Base-by-base conservation (phyloP, 2,888 invertebrate species). In the Tillus elongatus region DNA sequence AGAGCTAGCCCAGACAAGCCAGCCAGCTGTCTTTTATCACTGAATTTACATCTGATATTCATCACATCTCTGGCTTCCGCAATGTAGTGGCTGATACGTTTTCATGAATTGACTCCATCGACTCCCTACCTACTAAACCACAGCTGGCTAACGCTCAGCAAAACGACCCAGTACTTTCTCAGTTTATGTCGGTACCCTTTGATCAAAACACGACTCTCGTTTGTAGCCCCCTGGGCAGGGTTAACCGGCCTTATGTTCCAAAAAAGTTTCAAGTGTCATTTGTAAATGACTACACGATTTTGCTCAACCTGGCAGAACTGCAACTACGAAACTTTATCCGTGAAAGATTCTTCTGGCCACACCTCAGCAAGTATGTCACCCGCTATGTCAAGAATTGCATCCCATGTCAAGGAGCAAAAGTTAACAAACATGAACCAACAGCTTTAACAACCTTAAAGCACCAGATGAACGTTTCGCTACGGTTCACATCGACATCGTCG, bases 31-130 rank as follows among this genome's bases (percentile, higher is more conserved):
- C 26, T 3, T 33, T 10, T 15, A 37, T 37, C n/a, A 9, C 37
- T 6, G 27, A 37, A 33, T 37, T 37, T 15, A 32, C 37, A 3
- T 13, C 37, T 1, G 14, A 37, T 6, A 16, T 37, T 11, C 13
- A 19, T 2, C 19, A 37, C 26, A 13, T 33, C 2, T 9, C n/a
- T 2, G 31, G 37, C 4, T 10, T 3, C n/a, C n/a, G 9, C 13
- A 37, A 37, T 14, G 16, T 37, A 9, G 32, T 37, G 3, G 37
- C 32, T 2, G 37, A 37, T 11, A n/a, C 13, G 10, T 33, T 37
- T 2, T 37, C 37, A 2, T 11, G 37, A 4, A 12, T 37, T 10
- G 13, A 16, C 2, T 4, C 11, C 16, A 19, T 34, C 24, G 24
- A 16, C 2, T 13, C 8, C 9, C 9, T 30, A 13, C n/a, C 13